These are phyloP conservation scores for Cephus nigrinus DNA, from an alignment of 2,888 invertebrate genomes.

Conservation along the genomic window DNA sequence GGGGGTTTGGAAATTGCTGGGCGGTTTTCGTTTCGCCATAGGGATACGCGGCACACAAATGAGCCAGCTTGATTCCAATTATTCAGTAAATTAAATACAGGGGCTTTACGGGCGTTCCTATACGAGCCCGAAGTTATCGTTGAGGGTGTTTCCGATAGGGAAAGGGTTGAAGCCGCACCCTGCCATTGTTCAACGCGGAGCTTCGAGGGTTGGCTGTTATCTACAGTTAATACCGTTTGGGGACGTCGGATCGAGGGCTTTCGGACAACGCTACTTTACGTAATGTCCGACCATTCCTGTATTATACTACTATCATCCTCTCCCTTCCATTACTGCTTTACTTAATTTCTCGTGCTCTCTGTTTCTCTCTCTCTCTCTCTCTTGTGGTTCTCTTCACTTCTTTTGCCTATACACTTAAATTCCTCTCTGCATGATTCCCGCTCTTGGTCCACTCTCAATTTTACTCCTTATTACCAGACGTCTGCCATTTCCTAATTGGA, in stretches of 20 bases:
- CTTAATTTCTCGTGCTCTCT: neutral
- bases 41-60: conserved; percentile 53
- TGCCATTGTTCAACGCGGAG: conserved; percentile 32
- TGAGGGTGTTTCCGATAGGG: conserved; percentile 27
- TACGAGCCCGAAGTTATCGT: conserved; percentile 46
- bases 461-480: neutral
- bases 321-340: neutral
- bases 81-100: conserved; percentile 66
- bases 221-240: conserved; percentile 40
- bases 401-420: neutral
- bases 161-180: conserved; percentile 50
- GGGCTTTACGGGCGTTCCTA: conserved; percentile 50
- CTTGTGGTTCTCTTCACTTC: neutral
- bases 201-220: conserved; percentile 39
- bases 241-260: conserved; percentile 4
- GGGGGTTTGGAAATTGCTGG: conserved; percentile 24
- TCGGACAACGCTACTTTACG: neutral
- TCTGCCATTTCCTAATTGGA: neutral
- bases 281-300: neutral
- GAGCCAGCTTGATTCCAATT: conserved; percentile 66
- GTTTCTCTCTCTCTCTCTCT: neutral
- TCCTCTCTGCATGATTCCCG: neutral
- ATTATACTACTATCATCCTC: neutral
- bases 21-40: conserved; percentile 21
- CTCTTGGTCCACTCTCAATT: neutral